Percentiles rank a stretch among this genome's conserved stretches.
Evolutionary conservation across 1,140 invertebrate species (phyloP).

Genomic region (Platyscapa corneri): DNA sequence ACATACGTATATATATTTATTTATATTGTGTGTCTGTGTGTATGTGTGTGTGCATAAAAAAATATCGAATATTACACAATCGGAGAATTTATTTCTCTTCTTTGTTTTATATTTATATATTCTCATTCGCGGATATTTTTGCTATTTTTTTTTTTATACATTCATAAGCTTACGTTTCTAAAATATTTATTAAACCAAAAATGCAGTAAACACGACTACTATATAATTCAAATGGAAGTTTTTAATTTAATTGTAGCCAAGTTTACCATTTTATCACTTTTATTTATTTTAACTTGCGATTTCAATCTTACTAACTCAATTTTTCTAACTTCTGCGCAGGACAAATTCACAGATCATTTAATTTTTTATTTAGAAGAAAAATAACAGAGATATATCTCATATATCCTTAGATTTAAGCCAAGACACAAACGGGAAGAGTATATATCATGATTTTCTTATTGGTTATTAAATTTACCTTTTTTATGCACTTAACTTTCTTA

Average conservation of each 20-base stretch:
- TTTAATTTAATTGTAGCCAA: slow-evolving; percentile 6
- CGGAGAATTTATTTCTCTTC: slow-evolving; percentile 4
- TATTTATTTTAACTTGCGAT: background rate
- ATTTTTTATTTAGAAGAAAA: slow-evolving; percentile 24
- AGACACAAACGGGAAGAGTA: slow-evolving; percentile 62
- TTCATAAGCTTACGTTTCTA: slow-evolving; percentile 32
- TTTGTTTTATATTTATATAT: background rate
- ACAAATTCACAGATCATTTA: slow-evolving; percentile 14
- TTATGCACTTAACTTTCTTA: slow-evolving; percentile 21
- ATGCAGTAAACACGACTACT: background rate
- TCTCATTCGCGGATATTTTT: background rate
- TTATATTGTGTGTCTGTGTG: no score
- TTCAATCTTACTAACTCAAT: background rate
- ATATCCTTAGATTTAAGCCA: slow-evolving; percentile 59
- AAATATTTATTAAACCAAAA: slow-evolving; percentile 44
- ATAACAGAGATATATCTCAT: slow-evolving; percentile 36
- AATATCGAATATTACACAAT: slow-evolving; percentile 33
- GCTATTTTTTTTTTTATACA: background rate
- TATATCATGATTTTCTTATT: slow-evolving; percentile 51
- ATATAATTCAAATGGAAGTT: slow-evolving; percentile 26
- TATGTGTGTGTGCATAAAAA: no score
- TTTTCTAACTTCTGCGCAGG: background rate
- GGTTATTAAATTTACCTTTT: slow-evolving; percentile 37
- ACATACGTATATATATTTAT: background rate
- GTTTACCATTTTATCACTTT: slow-evolving; percentile 23